Base-by-base conservation (phyloP, 2,113 vertebrate genomes). In the Heteronetta atricapilla region DNA sequence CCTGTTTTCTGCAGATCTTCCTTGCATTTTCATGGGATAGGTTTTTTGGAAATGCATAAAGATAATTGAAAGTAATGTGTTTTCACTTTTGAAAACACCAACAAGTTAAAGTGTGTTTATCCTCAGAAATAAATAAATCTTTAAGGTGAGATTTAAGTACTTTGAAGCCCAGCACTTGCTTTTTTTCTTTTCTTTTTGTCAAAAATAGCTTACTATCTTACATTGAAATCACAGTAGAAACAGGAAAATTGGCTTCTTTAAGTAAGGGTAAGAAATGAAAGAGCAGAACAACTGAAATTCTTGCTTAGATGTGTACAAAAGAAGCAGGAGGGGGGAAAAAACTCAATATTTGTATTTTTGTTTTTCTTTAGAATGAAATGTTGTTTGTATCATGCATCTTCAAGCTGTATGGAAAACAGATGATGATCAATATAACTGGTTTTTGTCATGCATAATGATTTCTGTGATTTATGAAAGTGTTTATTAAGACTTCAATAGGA, bases 381-480 rank as follows among this genome's bases (percentile, higher is more conserved):
- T 12, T 84, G 15, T 86, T 75, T 60, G 18, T 23, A 23, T 50
- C 3, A 1, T 72, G 11, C 84, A 46, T 38, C 70, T 91, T 31
- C 31, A 46, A 77, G 19, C 40, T 86, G 4, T 60, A 29, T 60
- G 34, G 29, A 3, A 38, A 60, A 91, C 77, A n/a, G 60, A 8
- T 77, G 76, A 44, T 26, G 75, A 78, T 80, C 70, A 73, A 46
- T 80, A 21, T 33, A 75, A 60, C 50, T 63, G 25, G 4, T 11
- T 86, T 93, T 90, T 75, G 20, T 88, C 10, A 34, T 64, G 58
- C 13, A 44, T 78, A 53, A 67, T 67, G 19, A 13, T 88, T 94
- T 89, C 67, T 83, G 22, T 88, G 36, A 77, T 77, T 95, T 62
- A 74, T 86, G 55, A 83, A 77, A n/a, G 4, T 50, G 46, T 62